These are phyloP conservation scores for Pangasius sanitwongsei DNA, from an alignment of 2,797 vertebrate genomes.

Conservation along the genomic window DNA sequence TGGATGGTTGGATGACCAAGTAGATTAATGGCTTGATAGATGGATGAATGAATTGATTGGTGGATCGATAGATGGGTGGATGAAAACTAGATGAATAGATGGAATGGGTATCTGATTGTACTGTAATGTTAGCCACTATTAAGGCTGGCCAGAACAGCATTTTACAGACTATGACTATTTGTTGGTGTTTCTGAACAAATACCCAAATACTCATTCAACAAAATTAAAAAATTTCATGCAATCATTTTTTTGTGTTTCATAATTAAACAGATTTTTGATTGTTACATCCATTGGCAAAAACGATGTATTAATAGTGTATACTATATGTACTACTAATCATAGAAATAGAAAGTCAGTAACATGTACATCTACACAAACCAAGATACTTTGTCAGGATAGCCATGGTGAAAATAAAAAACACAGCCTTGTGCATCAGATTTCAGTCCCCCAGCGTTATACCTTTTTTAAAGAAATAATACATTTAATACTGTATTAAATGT, in stretches of 20 bases:
- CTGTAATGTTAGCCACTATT: background rate
- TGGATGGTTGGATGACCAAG: background rate
- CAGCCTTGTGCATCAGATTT: background rate
- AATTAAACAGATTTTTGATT: too few species aligned
- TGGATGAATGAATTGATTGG: background rate
- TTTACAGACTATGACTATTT: too few species aligned
- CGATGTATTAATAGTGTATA: background rate
- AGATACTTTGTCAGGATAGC: background rate
- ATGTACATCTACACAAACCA: background rate
- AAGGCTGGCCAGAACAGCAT: too few species aligned
- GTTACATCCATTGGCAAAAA: too few species aligned
- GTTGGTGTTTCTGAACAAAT: too few species aligned
- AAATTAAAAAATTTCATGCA: too few species aligned
- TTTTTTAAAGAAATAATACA: background rate
- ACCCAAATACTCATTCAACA: too few species aligned
- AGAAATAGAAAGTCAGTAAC: background rate
- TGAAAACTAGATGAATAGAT: background rate
- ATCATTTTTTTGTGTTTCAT: too few species aligned
- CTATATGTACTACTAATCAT: too few species aligned
- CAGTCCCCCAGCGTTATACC: background rate
- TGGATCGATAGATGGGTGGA: background rate
- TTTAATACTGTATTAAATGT: background rate
- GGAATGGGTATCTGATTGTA: background rate
- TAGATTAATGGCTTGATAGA: background rate
- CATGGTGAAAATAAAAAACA: background rate